phyloP scores from a whole-genome alignment of 2,113 vertebrate genomes.

The Rhagologus leucostigma region DNA sequence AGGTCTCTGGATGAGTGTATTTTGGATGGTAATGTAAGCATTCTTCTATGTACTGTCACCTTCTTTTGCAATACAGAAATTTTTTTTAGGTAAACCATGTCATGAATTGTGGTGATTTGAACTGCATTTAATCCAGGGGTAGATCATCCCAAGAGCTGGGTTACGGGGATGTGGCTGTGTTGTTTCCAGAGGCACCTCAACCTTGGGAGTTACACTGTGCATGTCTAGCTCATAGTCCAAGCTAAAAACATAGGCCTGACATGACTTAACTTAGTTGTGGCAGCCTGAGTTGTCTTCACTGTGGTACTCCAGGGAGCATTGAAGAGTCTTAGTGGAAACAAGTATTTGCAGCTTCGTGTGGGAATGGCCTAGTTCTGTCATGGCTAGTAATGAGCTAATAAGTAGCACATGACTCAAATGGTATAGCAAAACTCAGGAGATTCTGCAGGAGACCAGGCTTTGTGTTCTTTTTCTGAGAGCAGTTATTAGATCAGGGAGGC shows the following conservation, averaged over 20 bases:
- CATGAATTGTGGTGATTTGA: neutral
- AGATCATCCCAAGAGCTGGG: neutral
- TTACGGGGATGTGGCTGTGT: neutral
- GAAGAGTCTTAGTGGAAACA: neutral
- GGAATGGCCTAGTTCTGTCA: slow-evolving; percentile 44
- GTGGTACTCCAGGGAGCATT: neutral
- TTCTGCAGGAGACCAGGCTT: slow-evolving; percentile 27
- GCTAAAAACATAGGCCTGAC: neutral
- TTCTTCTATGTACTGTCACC: neutral
- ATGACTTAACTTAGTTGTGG: slow-evolving; percentile 2
- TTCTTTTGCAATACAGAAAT: neutral
- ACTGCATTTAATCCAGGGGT: neutral
- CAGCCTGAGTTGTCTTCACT: slow-evolving; percentile 11
- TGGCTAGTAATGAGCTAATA: slow-evolving; percentile 22
- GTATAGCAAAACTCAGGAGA: slow-evolving; percentile 17
- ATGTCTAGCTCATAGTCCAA: neutral
- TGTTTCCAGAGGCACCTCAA: neutral
- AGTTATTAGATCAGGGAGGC: neutral
- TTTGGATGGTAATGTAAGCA: neutral
- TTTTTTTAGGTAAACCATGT: neutral
- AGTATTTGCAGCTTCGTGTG: neutral
- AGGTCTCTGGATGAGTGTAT: neutral
- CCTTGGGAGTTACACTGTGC: neutral
- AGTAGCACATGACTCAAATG: slow-evolving; percentile 19
- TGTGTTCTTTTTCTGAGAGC: neutral